Evolutionary conservation across 1,140 invertebrate species (phyloP).

Genomic region (Procambarus clarkii): DNA sequence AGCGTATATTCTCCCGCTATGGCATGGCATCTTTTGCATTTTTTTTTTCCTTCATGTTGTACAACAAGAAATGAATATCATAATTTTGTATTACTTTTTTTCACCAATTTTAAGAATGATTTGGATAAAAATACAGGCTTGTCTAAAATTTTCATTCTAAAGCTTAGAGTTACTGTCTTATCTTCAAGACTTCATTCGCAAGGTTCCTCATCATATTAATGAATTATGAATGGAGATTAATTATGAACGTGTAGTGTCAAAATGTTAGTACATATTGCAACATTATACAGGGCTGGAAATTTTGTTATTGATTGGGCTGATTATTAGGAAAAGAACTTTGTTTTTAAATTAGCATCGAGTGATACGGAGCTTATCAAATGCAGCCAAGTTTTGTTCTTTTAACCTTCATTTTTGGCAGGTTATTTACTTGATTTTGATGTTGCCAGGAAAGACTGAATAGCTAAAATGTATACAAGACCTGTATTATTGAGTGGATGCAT

Average conservation of each 20-base stretch:
- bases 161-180: neutral
- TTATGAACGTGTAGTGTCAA: too few species aligned
- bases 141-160: neutral
- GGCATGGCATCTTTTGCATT: constrained; percentile 7
- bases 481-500: neutral
- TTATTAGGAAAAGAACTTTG: too few species aligned
- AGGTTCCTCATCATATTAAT: neutral
- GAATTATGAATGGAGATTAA: neutral
- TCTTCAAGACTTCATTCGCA: neutral
- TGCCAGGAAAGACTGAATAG: constrained; percentile 27
- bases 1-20: neutral
- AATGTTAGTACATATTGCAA: too few species aligned
- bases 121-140: neutral
- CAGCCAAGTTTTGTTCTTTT: neutral
- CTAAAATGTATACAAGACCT: neutral
- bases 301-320: too few species aligned
- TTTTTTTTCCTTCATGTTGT: neutral
- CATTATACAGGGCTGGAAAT: too few species aligned
- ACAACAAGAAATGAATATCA: too few species aligned
- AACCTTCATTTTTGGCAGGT: constrained; percentile 32
- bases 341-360: too few species aligned
- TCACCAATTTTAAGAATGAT: neutral
- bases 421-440: constrained; percentile 30
- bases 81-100: neutral
- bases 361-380: neutral